These are phyloP conservation scores for Denticeps clupeoides DNA, from an alignment of 2,797 vertebrate genomes.

Conservation along the genomic window DNA sequence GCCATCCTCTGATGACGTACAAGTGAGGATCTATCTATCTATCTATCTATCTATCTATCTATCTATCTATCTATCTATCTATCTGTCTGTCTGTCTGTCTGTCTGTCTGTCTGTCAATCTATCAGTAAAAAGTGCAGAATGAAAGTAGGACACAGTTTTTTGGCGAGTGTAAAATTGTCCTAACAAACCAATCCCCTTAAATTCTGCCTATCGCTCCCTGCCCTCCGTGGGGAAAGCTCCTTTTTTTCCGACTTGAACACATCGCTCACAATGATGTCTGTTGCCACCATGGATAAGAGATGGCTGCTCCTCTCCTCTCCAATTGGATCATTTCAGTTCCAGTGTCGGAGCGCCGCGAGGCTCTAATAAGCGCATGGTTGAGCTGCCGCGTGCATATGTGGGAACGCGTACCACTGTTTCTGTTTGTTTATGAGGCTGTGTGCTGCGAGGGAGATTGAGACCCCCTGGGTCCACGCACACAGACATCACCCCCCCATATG, in stretches of 20 bases:
- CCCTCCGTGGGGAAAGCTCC: too few species aligned
- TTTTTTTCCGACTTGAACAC: too few species aligned
- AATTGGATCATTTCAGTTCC: conserved; percentile 45
- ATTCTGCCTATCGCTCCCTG: too few species aligned
- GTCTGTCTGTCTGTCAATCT: too few species aligned
- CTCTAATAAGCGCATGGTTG: conserved; percentile 9
- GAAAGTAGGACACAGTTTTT: too few species aligned
- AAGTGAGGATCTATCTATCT: conserved; percentile 57
- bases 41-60: conserved; percentile 1
- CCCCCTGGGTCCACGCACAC: conserved; percentile 17
- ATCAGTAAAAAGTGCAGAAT: too few species aligned
- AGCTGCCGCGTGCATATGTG: conserved; percentile 10
- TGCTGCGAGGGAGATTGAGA: not conserved
- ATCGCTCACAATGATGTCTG: too few species aligned
- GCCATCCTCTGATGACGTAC: conserved; percentile 92
- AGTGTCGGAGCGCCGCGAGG: conserved; percentile 33
- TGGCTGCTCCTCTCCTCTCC: conserved; percentile 46
- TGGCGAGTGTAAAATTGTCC: too few species aligned
- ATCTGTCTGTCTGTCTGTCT: not conserved
- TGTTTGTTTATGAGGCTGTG: conserved; percentile 19
- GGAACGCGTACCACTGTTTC: not conserved
- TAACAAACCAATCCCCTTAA: too few species aligned
- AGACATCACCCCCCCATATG: conserved; percentile 37
- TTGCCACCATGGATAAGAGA: too few species aligned
- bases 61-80: not conserved